Percentiles rank a stretch among this genome's conserved stretches.
These are phyloP conservation scores for Apistogramma diplotaenia DNA, from an alignment of 2,113 vertebrate genomes.

Conservation along the genomic window DNA sequence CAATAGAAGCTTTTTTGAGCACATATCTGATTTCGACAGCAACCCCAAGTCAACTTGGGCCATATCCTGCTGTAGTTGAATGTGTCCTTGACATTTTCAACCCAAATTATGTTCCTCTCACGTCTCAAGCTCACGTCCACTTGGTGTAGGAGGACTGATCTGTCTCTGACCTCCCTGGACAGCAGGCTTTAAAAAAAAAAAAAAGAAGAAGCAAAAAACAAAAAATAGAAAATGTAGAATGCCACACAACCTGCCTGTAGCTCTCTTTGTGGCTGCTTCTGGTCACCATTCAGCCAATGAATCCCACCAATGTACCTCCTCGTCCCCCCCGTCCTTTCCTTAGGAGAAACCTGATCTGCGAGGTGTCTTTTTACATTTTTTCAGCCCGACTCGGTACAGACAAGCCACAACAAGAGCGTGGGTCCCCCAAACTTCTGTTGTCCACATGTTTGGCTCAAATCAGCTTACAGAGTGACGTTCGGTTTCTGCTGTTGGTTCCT, in stretches of 20 bases:
- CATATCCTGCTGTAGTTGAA: neutral
- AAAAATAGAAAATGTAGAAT: constrained; percentile 25
- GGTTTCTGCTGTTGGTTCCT: constrained; percentile 7
- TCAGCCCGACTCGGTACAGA: constrained; percentile 49
- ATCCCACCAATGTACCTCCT: constrained; percentile 37
- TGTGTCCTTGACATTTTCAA: neutral
- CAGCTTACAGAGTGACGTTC: neutral
- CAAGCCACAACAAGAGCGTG: constrained; percentile 26
- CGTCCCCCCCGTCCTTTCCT: constrained; percentile 29
- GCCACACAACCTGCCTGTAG: neutral
- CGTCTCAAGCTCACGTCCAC: neutral
- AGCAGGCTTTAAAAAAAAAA: constrained; percentile 3
- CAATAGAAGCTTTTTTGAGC: neutral
- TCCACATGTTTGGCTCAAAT: constrained; percentile 38
- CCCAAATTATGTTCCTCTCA: neutral
- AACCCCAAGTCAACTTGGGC: neutral
- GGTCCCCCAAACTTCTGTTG: neutral
- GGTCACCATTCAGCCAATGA: constrained; percentile 52
- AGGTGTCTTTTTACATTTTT: constrained; percentile 68
- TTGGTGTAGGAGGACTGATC: neutral
- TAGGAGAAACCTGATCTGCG: constrained; percentile 69
- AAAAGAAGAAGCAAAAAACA: constrained; percentile 48
- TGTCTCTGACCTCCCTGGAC: constrained; percentile 7
- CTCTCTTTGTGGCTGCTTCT: constrained; percentile 10
- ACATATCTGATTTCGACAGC: neutral